Evolutionary conservation across 2,888 invertebrate species (phyloP).

Genomic region (Napeogenes sylphis): DNA sequence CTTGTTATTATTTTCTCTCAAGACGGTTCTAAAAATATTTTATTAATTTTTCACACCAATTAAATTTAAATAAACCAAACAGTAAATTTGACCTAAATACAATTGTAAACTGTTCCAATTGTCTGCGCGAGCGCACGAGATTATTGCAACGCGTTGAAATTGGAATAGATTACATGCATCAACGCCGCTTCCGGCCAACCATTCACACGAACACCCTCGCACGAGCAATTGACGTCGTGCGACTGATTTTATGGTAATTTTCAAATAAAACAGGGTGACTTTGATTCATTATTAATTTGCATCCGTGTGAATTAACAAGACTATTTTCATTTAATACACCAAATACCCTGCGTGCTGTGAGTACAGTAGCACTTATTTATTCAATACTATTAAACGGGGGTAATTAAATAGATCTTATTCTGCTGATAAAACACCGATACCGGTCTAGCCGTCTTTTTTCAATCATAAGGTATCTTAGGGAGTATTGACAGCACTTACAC

Average conservation of each 20-base stretch:
- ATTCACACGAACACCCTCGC: constrained; percentile 53
- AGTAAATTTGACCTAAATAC: constrained; percentile 15
- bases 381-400: constrained; percentile 2
- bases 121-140: constrained; percentile 27
- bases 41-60: too few relatives aligned
- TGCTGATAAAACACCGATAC: constrained; percentile 17
- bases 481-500: constrained; percentile 66
- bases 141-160: constrained; percentile 44
- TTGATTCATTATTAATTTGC: constrained; percentile 54
- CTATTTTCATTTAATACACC: background rate
- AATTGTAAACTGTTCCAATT: constrained; percentile 22
- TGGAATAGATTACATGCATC: constrained; percentile 67
- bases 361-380: background rate
- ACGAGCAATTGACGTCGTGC: constrained; percentile 57
- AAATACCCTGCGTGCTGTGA: background rate
- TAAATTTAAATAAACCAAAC: background rate
- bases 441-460: constrained; percentile 28
- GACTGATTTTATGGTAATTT: constrained; percentile 73
- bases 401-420: constrained; percentile 27
- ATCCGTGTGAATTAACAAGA: constrained; percentile 33
- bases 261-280: constrained; percentile 48
- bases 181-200: constrained; percentile 54
- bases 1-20: too few relatives aligned
- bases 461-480: constrained; percentile 33
- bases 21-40: too few relatives aligned